Conservation (phyloP, 64 coral and sea anemone species). For the Actinia tenebrosa region DNA sequence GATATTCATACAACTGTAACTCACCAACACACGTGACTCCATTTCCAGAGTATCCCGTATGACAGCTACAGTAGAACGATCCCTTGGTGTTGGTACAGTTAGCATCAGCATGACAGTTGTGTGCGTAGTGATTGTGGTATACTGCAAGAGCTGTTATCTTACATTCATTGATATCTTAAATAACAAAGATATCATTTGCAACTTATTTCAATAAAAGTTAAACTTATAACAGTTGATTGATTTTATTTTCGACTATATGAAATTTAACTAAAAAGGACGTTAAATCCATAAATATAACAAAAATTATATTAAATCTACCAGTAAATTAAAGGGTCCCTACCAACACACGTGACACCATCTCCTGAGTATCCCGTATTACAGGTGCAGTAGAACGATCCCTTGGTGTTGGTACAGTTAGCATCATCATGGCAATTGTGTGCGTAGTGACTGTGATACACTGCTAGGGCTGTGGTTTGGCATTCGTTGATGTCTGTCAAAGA, state of each 20-base stretch:
- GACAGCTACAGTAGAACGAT: slow-evolving; percentile 43
- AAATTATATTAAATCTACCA: too few relatives aligned
- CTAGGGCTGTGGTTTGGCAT: not conserved
- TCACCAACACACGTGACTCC: slow-evolving; percentile 37
- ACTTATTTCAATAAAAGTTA: too few relatives aligned
- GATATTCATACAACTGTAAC: not conserved
- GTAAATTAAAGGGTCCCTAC: not conserved
- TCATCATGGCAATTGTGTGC: slow-evolving; percentile 32
- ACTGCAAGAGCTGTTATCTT: slow-evolving; percentile 1
- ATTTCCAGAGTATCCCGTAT: slow-evolving; percentile 21
- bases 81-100: slow-evolving; percentile 55
- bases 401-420: slow-evolving; percentile 56
- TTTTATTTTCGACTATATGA: too few relatives aligned
- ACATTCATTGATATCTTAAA: not conserved
- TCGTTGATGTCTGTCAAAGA: slow-evolving; percentile 11
- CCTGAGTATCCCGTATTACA: slow-evolving; percentile 55
- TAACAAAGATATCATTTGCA: not conserved
- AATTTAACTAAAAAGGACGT: too few relatives aligned
- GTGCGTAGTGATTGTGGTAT: slow-evolving; percentile 23
- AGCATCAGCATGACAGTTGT: slow-evolving; percentile 45
- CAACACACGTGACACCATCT: slow-evolving; percentile 49
- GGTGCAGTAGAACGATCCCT: slow-evolving; percentile 52
- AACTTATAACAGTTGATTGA: too few relatives aligned
- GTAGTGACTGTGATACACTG: not conserved
- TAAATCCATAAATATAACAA: too few relatives aligned